Evolutionary conservation across 2,888 invertebrate species (phyloP).

Genomic region (Eupithecia centaureata): DNA sequence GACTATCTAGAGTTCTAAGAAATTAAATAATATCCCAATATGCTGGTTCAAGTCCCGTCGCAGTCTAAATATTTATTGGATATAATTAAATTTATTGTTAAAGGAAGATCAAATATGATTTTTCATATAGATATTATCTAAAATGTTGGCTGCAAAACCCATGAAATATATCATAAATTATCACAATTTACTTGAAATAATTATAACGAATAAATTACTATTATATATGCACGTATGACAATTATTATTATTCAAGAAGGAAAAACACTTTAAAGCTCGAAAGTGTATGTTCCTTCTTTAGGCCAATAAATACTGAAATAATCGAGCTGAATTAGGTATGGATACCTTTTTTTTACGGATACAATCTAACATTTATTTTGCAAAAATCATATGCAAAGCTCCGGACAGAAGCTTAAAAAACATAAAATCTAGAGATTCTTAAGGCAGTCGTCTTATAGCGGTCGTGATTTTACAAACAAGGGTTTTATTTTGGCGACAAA

Average conservation of each 20-base stretch:
- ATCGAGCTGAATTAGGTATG: not conserved
- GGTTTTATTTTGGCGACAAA: conserved; percentile 37
- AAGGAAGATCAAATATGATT: not conserved
- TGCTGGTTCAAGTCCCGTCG: too few relatives aligned
- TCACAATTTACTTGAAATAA: too few relatives aligned
- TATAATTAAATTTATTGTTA: too few relatives aligned
- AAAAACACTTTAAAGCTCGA: too few relatives aligned
- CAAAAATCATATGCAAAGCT: not conserved
- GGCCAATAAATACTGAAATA: not conserved
- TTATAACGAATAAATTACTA: too few relatives aligned
- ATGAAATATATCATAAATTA: too few relatives aligned
- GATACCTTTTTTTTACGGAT: not conserved
- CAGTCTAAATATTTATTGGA: too few relatives aligned
- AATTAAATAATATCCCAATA: too few relatives aligned
- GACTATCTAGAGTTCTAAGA: not conserved
- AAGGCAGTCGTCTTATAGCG: not conserved
- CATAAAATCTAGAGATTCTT: not conserved
- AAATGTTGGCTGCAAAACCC: not conserved
- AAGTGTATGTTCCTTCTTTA: not conserved
- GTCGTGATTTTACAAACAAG: not conserved
- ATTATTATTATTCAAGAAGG: too few relatives aligned
- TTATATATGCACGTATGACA: too few relatives aligned
- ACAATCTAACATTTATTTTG: not conserved
- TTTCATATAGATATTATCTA: not conserved
- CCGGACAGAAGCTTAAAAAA: not conserved